Evolutionary conservation across 30 jellyfish, hydroid and myxozoan species (phyloP).

Genomic region (Catostylus mosaicus): DNA sequence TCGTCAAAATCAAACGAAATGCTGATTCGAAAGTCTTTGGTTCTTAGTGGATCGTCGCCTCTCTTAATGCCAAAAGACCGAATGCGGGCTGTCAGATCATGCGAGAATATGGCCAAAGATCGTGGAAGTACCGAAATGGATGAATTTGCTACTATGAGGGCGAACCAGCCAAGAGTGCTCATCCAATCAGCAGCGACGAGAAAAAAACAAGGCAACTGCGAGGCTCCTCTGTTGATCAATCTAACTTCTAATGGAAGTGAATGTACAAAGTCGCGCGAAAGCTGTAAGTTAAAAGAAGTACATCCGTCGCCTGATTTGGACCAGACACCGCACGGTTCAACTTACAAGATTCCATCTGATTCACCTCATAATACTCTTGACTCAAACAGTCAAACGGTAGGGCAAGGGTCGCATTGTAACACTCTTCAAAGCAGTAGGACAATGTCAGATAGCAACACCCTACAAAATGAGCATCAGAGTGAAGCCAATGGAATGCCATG

Average conservation of each 20-base stretch:
- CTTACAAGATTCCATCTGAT: constrained; percentile 39
- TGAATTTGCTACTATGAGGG: constrained; percentile 54
- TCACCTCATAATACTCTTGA: constrained; percentile 47
- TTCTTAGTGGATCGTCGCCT: constrained; percentile 75
- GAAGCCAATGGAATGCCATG: neutral
- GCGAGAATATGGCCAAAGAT: constrained; percentile 51
- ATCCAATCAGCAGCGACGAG: constrained; percentile 47
- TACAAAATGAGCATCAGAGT: neutral
- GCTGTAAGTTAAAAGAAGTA: neutral
- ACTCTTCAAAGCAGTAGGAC: constrained; percentile 15
- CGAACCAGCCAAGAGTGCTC: constrained; percentile 32
- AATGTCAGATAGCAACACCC: constrained; percentile 16
- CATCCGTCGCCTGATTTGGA: constrained; percentile 2
- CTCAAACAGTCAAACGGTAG: constrained; percentile 1
- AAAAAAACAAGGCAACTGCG: constrained; percentile 26
- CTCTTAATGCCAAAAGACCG: constrained; percentile 53
- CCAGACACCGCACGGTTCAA: constrained; percentile 22
- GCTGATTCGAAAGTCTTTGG: constrained; percentile 76
- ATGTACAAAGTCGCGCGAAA: constrained; percentile 17
- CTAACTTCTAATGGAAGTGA: constrained; percentile 47
- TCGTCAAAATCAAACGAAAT: constrained; percentile 70
- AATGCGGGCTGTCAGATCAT: constrained; percentile 76
- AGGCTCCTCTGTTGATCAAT: constrained; percentile 30
- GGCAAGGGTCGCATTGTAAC: neutral
- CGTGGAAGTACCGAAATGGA: constrained; percentile 29